Evolutionary conservation across 2,113 vertebrate genomes (phyloP).

Genomic region (Phalacrocorax pelagicus): DNA sequence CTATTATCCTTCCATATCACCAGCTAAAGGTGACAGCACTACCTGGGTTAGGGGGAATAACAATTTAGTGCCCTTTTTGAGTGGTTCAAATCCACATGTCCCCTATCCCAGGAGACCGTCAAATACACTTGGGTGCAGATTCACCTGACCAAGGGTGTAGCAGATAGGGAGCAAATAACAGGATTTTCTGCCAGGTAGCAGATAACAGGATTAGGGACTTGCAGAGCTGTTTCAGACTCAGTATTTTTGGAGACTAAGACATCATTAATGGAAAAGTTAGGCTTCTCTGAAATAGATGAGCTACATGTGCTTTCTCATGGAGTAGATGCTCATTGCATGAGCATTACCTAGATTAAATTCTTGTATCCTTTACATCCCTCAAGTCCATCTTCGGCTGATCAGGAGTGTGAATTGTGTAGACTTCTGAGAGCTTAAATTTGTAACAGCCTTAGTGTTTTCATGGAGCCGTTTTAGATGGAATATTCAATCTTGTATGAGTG

Average conservation of each 20-base stretch:
- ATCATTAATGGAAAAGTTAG: neutral
- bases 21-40: neutral
- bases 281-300: neutral
- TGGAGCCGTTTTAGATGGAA: neutral
- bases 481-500: neutral
- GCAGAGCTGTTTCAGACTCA: neutral
- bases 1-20: neutral
- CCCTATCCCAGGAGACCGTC: neutral
- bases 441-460: neutral
- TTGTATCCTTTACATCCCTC: neutral
- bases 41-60: neutral
- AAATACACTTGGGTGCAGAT: neutral
- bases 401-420: neutral
- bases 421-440: neutral
- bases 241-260: neutral
- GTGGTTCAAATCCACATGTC: rapidly evolving
- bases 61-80: neutral
- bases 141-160: neutral
- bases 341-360: neutral
- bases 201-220: neutral
- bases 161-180: neutral
- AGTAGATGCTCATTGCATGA: neutral
- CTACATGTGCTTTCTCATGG: neutral
- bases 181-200: neutral
- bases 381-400: neutral